Conservation (phyloP, 1,140 invertebrate genomes). For the Bombus fervidus region DNA sequence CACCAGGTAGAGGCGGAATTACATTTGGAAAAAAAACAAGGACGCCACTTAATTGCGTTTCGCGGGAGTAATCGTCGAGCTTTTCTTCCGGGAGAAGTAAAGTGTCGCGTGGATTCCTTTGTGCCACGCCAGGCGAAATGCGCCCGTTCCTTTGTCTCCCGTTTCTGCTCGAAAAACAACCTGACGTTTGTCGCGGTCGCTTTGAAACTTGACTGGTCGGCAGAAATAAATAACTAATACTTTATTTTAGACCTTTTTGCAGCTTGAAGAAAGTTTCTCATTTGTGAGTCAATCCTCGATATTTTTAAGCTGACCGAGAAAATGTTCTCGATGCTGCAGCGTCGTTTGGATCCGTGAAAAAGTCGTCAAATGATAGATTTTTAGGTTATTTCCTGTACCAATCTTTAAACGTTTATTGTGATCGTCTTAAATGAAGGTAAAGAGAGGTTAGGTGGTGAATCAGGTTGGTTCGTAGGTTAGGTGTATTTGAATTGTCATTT, state of each 20-base stretch:
- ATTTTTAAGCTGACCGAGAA: too few relatives aligned
- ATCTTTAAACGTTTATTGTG: too few relatives aligned
- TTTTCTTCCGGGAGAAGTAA: neutral
- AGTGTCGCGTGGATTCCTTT: conserved; percentile 9
- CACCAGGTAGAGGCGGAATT: neutral
- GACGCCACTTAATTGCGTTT: conserved; percentile 8
- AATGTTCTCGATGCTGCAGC: too few relatives aligned
- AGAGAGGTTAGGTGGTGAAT: neutral
- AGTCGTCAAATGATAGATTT: too few relatives aligned
- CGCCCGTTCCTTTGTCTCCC: neutral
- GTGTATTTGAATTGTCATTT: neutral
- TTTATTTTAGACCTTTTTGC: neutral
- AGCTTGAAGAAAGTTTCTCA: neutral
- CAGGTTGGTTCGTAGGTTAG: neutral
- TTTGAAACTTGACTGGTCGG: neutral
- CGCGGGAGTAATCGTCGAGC: conserved; percentile 3
- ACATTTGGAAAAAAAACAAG: neutral
- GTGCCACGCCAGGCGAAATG: neutral
- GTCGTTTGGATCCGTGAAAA: too few relatives aligned
- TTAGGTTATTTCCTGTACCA: too few relatives aligned
- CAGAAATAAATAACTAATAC: neutral
- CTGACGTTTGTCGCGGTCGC: neutral
- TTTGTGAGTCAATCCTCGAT: too few relatives aligned
- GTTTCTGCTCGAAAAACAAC: neutral
- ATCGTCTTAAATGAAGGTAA: neutral